Evolutionary conservation across 2,113 vertebrate genomes (phyloP), one percentile per base, ranked within the genome.

Genomic region (Taxidea taxus): DNA sequence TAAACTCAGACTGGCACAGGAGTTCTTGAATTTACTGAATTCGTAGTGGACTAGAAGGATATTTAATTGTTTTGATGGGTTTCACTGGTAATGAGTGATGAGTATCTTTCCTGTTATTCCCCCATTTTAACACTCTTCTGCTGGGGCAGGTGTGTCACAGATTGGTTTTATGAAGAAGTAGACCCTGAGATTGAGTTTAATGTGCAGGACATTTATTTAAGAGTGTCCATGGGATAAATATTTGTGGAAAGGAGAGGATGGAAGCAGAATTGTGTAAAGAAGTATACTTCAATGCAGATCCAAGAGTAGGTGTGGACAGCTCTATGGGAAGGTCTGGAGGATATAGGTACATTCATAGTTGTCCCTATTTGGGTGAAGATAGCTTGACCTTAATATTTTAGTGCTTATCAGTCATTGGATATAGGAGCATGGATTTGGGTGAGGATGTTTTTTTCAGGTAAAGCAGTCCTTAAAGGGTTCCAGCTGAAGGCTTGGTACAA

Each of bases 191-290:
- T 56, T 29, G 29, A 93, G 42, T 68, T 93, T 62, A 56, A 47
- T 87, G 15, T 58, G 12, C 10, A 92, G 75, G 47, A 83, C 78
- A 18, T 60, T 95, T 95, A 51, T 80, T 86, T 90, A 95, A 86
- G 12, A 77, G 37, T 87, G 56, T 31, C 25, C 8, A 5, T 66
- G 29, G 34, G n/a, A 88, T 84, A 37, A 92, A 94, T 0, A 62
- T n/a, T 44, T 86, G 29, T 54, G 49, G 64, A 51, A 90, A 51
- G 60, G 82, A 68, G 60, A 37, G 9, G 25, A 85, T 60, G 20
- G 54, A 96, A 95, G 31, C 42, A 85, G 44, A 95, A 62, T 44
- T 74, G 70, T 27, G 37, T 80, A 84, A 94, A 92, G 31, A 94
- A 47, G 23, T 90, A 21, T 86, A n/a, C 10, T 75, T 56, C 31